Percentiles rank a stretch among this genome's conserved stretches.
Evolutionary conservation across 2,113 vertebrate genomes (phyloP).

Genomic region (Eretmochelys imbricata): DNA sequence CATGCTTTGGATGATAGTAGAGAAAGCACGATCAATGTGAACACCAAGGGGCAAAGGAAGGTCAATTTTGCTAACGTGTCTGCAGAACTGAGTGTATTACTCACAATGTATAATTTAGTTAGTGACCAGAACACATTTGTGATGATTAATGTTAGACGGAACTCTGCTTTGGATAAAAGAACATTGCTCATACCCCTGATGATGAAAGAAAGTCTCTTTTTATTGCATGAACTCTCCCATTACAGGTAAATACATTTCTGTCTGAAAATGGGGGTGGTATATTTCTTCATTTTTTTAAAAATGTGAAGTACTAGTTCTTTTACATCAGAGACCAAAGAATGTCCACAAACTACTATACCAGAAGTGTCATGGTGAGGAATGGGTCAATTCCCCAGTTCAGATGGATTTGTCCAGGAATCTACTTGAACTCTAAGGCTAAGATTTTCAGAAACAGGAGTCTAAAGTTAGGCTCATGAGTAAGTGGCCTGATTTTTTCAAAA

Average conservation of each 20-base stretch:
- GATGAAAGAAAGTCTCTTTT: background rate
- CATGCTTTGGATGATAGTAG: background rate
- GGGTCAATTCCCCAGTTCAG: background rate
- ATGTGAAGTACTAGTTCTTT: background rate
- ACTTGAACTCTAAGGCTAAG: background rate
- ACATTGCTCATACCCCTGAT: fast-evolving
- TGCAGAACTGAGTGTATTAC: background rate
- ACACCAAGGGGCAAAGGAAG: background rate
- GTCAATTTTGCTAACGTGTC: background rate
- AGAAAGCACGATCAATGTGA: background rate
- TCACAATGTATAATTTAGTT: background rate
- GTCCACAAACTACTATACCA: background rate
- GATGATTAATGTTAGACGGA: background rate
- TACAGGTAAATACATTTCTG: background rate
- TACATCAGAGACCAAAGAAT: background rate
- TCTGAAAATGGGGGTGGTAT: background rate
- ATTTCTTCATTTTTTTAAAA: background rate
- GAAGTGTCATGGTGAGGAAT: background rate
- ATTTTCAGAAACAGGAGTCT: background rate
- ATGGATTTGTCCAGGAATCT: background rate
- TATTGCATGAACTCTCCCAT: background rate
- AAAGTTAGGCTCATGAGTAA: background rate
- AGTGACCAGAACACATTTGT: background rate
- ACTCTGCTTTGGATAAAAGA: background rate
- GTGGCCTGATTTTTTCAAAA: background rate